Evolutionary conservation across 2,888 invertebrate genomes (phyloP).

Genomic region (Zhengitettix transpicula): DNA sequence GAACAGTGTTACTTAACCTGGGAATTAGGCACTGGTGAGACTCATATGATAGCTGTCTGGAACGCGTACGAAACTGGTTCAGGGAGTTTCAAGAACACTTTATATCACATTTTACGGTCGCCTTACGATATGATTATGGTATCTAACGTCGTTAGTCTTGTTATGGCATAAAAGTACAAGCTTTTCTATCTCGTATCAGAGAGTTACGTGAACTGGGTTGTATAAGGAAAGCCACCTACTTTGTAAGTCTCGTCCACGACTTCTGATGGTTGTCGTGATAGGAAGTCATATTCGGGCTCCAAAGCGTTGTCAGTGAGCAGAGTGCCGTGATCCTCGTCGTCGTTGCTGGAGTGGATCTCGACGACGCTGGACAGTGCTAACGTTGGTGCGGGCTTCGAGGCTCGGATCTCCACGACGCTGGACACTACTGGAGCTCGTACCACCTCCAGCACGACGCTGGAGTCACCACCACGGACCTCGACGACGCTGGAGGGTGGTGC

Average conservation of each 20-base stretch:
- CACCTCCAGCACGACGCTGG: constrained; percentile 26
- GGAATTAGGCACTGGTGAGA: too few species aligned
- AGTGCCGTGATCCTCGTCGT: constrained; percentile 40
- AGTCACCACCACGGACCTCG: constrained; percentile 14
- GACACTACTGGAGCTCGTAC: too few species aligned
- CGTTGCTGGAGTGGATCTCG: constrained; percentile 28
- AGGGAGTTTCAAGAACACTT: too few species aligned
- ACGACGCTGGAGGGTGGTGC: constrained; percentile 14
- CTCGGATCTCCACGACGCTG: constrained; percentile 15
- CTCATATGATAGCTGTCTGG: too few species aligned
- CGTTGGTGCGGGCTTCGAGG: constrained; percentile 20
- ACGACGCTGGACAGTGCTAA: constrained; percentile 35
- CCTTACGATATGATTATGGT: too few species aligned
- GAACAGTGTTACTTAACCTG: too few species aligned
- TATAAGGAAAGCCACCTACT: constrained; percentile 25
- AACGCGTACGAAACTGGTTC: too few species aligned
- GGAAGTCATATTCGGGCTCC: constrained; percentile 69
- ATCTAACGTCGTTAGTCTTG: too few species aligned
- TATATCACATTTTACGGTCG: too few species aligned
- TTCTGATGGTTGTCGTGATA: constrained; percentile 70
- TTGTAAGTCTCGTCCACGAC: constrained; percentile 73
- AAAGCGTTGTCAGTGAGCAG: constrained; percentile 52
- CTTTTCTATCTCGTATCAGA: too few species aligned
- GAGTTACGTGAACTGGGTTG: not conserved
- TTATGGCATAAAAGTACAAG: too few species aligned